Percentiles rank a stretch among this genome's conserved stretches.
phyloP scores from a whole-genome alignment of 2,113 vertebrate species.

The Esox niger region DNA sequence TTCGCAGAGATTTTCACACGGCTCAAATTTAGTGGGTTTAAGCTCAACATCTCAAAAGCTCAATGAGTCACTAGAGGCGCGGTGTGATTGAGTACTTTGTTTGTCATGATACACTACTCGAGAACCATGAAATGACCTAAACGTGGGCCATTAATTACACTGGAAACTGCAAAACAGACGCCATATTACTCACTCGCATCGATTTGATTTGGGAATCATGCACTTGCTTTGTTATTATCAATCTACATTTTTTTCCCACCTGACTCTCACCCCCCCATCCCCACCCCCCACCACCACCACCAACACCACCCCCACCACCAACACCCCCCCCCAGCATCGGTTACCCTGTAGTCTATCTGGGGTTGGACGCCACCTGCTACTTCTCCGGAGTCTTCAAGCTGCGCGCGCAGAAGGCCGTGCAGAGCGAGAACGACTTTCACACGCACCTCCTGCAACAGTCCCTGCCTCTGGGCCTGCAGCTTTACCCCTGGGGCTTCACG shows the following conservation, averaged over 20 bases:
- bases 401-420: conserved; percentile 73
- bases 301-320: too few relatives aligned
- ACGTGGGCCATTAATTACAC: background rate
- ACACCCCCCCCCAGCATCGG: conserved; percentile 68
- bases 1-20: background rate
- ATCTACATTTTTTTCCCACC: background rate
- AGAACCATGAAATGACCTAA: too few relatives aligned
- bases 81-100: background rate
- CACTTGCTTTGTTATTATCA: too few relatives aligned
- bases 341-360: conserved; percentile 78
- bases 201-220: too few relatives aligned
- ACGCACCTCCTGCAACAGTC: conserved; percentile 76
- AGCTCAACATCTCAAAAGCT: background rate
- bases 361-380: conserved; percentile 80
- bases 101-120: background rate
- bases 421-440: conserved; percentile 74
- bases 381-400: conserved; percentile 78
- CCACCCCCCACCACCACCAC: background rate
- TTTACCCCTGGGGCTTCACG: conserved; percentile 68
- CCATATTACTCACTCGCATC: too few relatives aligned
- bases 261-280: background rate
- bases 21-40: background rate
- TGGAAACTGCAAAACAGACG: too few relatives aligned
- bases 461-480: conserved; percentile 71
- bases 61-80: too few relatives aligned